These are phyloP conservation scores for Morelia viridis DNA, from an alignment of 2,797 vertebrate species.

Conservation along the genomic window DNA sequence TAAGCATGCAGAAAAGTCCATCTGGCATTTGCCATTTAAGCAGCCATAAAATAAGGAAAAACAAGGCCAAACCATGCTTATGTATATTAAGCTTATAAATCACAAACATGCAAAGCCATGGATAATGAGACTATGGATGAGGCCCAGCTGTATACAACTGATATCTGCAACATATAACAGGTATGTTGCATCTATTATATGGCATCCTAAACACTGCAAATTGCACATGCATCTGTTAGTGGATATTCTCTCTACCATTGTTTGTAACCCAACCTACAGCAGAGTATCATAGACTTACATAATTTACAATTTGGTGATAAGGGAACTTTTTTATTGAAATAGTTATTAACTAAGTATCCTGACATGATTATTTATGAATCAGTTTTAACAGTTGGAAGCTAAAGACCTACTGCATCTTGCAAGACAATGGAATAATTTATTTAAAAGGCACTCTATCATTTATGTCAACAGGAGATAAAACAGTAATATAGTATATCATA, in stretches of 20 bases:
- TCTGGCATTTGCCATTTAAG: too few species aligned
- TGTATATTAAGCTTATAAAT: too few species aligned
- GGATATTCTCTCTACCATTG: neutral
- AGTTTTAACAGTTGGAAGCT: slow-evolving; percentile 37
- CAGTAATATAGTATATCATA: slow-evolving; percentile 27
- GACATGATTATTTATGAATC: slow-evolving; percentile 40
- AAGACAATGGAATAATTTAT: slow-evolving; percentile 40
- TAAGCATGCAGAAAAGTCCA: too few species aligned
- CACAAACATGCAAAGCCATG: too few species aligned
- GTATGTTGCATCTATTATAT: slow-evolving; percentile 6
- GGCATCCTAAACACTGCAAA: neutral
- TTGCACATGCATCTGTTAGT: neutral
- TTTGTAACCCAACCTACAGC: slow-evolving; percentile 29
- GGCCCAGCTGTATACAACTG: neutral
- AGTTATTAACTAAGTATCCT: slow-evolving; percentile 5
- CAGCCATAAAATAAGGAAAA: too few species aligned
- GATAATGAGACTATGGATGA: too few species aligned
- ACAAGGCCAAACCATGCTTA: too few species aligned
- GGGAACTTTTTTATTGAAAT: slow-evolving; percentile 30
- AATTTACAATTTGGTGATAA: neutral
- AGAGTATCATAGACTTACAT: slow-evolving; percentile 14
- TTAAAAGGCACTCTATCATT: slow-evolving; percentile 11
- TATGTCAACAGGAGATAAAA: slow-evolving; percentile 39
- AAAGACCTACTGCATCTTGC: slow-evolving; percentile 27
- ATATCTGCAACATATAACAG: slow-evolving; percentile 11